Percentiles rank a stretch among this genome's conserved stretches.
phyloP scores from a whole-genome alignment of 2,888 invertebrate genomes.

The Cryptus armator region DNA sequence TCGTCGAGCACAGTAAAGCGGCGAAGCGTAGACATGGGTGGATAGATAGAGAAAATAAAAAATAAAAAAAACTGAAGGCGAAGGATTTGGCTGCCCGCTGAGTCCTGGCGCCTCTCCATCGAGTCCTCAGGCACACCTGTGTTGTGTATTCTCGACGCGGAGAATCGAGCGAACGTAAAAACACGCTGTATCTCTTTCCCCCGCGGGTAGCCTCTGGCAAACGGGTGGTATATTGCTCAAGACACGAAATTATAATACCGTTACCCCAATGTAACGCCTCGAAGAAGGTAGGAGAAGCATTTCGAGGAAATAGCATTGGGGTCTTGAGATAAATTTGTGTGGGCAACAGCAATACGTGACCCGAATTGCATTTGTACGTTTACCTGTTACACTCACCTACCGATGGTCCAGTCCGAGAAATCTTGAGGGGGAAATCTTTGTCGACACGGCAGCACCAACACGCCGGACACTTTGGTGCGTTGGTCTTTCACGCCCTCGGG shows the following conservation, averaged over 20 bases:
- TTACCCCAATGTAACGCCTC: slow-evolving; percentile 15
- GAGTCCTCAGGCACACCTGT: slow-evolving; percentile 74
- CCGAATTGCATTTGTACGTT: slow-evolving; percentile 55
- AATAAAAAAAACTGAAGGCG: slow-evolving; percentile 43
- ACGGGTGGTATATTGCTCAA: slow-evolving; percentile 50
- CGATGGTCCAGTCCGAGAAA: slow-evolving; percentile 13
- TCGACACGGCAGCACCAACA: neutral
- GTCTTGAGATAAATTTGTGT: slow-evolving; percentile 16
- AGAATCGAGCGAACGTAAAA: slow-evolving; percentile 37
- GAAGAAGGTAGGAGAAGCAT: slow-evolving; percentile 4
- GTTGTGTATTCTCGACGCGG: slow-evolving; percentile 64
- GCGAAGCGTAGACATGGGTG: slow-evolving; percentile 13
- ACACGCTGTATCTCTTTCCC: slow-evolving; percentile 28
- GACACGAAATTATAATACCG: slow-evolving; percentile 61
- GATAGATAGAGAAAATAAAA: slow-evolving; percentile 34
- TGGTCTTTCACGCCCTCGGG: slow-evolving; percentile 55
- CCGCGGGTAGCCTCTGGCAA: slow-evolving; percentile 41
- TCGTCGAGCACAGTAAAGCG: slow-evolving; percentile 22
- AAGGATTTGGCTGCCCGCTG: slow-evolving; percentile 74
- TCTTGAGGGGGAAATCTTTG: slow-evolving; percentile 27
- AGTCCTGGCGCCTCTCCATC: slow-evolving; percentile 78
- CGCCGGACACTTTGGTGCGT: neutral
- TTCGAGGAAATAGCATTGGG: slow-evolving; percentile 43
- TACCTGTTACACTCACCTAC: slow-evolving; percentile 42
- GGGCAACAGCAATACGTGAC: slow-evolving; percentile 55